phyloP scores from a whole-genome alignment of 2,797 vertebrate species.

The Acrossocheilus wenchowensis region DNA sequence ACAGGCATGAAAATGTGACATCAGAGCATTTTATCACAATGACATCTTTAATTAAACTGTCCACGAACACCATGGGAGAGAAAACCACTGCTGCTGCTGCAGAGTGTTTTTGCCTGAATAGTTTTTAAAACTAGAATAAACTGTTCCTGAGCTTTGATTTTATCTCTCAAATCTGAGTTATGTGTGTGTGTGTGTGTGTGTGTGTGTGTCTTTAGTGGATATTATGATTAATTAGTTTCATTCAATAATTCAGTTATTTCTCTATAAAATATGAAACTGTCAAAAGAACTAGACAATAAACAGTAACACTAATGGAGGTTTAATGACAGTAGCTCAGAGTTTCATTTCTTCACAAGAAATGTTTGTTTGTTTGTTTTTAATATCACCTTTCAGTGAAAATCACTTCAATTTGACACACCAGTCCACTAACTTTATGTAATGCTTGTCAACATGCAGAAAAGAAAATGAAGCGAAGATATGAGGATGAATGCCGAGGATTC shows the following conservation, averaged over 20 bases:
- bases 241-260: background rate
- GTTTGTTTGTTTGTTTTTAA: background rate
- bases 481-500: background rate
- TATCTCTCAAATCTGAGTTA: background rate
- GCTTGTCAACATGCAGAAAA: background rate
- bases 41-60: conserved; percentile 59
- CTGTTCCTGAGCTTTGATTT: background rate
- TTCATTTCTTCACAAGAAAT: background rate
- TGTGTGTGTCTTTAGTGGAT: background rate
- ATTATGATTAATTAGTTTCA: background rate
- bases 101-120: background rate
- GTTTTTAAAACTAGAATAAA: background rate
- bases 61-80: conserved; percentile 36
- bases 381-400: background rate
- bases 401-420: background rate
- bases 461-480: background rate
- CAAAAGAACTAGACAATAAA: background rate
- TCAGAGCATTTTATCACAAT: conserved; percentile 51
- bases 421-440: background rate
- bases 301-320: background rate
- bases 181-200: background rate
- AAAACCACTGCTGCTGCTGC: conserved; percentile 20
- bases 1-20: conserved; percentile 46
- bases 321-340: background rate
- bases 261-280: background rate